phyloP scores from a whole-genome alignment of 2,113 vertebrate genomes.

The Australoheros scitulus region DNA sequence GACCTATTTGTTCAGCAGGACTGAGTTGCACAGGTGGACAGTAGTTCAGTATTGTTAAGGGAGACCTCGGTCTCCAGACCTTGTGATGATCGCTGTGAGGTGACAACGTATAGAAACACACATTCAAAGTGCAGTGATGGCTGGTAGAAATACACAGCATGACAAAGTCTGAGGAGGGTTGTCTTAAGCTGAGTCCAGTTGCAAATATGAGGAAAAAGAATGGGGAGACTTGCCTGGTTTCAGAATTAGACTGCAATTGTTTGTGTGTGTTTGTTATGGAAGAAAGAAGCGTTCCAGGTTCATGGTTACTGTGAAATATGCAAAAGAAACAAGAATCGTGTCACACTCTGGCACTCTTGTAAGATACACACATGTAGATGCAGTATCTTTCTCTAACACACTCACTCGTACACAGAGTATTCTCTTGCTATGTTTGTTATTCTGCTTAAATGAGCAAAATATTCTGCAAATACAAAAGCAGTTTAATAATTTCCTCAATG shows the following conservation, averaged over 20 bases:
- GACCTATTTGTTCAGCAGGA: conserved; percentile 57
- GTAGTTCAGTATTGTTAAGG: conserved; percentile 54
- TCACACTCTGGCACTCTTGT: conserved; percentile 45
- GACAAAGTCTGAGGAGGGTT: conserved; percentile 55
- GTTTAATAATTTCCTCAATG: background rate
- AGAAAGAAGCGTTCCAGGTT: conserved; percentile 4
- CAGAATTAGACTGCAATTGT: conserved; percentile 26
- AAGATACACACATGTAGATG: background rate
- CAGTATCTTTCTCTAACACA: background rate
- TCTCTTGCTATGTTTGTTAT: background rate
- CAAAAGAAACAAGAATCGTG: conserved; percentile 61
- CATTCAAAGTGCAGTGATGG: background rate
- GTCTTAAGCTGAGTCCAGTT: conserved; percentile 60
- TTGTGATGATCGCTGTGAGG: conserved; percentile 39
- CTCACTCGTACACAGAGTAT: background rate
- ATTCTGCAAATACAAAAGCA: background rate
- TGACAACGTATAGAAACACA: conserved; percentile 33
- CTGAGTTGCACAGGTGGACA: conserved; percentile 45
- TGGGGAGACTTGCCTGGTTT: conserved; percentile 58
- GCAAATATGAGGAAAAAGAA: conserved; percentile 16
- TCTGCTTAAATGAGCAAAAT: background rate
- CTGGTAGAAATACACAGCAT: conserved; percentile 34
- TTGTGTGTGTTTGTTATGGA: conserved; percentile 32
- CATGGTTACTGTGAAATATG: conserved; percentile 45
- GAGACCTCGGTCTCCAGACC: conserved; percentile 58